These are phyloP conservation scores for Anagyrus pseudococci DNA, from an alignment of 2,888 invertebrate species.

Conservation along the genomic window DNA sequence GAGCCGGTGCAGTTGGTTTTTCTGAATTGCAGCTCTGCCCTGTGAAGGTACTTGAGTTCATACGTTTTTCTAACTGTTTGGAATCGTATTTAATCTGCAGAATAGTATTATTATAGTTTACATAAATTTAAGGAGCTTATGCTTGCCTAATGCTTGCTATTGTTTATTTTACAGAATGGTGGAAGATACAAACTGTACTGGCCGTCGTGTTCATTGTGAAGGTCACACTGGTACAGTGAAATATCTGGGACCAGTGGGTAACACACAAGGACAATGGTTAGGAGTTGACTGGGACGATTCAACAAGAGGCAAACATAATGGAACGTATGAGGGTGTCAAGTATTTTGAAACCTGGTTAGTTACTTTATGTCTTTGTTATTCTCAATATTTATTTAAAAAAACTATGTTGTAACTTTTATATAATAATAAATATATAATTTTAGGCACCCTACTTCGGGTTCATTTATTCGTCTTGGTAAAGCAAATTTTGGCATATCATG, in stretches of 20 bases:
- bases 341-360: slow-evolving; percentile 79
- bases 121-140: not conserved
- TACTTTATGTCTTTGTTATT: too few relatives aligned
- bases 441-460: slow-evolving; percentile 82
- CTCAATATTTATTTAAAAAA: too few relatives aligned
- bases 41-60: too few relatives aligned
- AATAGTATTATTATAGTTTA: too few relatives aligned
- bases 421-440: slow-evolving; percentile 10
- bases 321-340: slow-evolving; percentile 77
- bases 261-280: slow-evolving; percentile 71
- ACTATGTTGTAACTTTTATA: too few relatives aligned
- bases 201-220: slow-evolving; percentile 63
- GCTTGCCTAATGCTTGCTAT: slow-evolving; percentile 2
- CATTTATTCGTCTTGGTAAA: slow-evolving; percentile 86
- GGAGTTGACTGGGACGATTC: slow-evolving; percentile 98
- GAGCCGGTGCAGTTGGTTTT: too few relatives aligned
- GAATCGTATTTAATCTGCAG: too few relatives aligned
- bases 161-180: slow-evolving; percentile 48
- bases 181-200: slow-evolving; percentile 58
- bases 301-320: slow-evolving; percentile 90
- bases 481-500: slow-evolving; percentile 75
- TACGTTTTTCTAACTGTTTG: too few relatives aligned
- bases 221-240: slow-evolving; percentile 64
- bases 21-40: too few relatives aligned
- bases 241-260: slow-evolving; percentile 65